A percentile compares a stretch with the other conserved stretches of the same genome.
phyloP scores from a whole-genome alignment of 2,888 invertebrate species.

The Hypomecis atomaria region DNA sequence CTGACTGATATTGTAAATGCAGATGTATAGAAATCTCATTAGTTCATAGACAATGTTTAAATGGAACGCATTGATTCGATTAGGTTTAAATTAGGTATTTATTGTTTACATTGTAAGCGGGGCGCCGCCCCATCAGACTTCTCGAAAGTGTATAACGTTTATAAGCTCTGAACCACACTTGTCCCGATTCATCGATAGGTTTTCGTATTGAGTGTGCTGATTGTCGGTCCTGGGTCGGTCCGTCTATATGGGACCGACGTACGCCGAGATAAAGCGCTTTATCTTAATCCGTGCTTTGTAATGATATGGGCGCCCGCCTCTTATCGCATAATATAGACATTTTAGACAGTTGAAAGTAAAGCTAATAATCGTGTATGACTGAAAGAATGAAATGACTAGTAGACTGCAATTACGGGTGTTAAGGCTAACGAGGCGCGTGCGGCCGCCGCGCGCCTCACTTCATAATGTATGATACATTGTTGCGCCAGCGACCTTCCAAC shows the following conservation, averaged over 20 bases:
- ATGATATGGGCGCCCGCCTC: constrained; percentile 26
- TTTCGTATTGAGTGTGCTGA: constrained; percentile 44
- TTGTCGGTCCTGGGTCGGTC: constrained; percentile 39
- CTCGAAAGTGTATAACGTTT: constrained; percentile 47
- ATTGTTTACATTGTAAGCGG: constrained; percentile 67
- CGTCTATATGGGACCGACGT: constrained; percentile 34
- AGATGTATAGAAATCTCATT: constrained; percentile 76
- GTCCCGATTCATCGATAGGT: constrained; percentile 45
- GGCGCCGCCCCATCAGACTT: constrained; percentile 34
- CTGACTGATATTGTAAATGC: constrained; percentile 71
- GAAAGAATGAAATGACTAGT: constrained; percentile 39
- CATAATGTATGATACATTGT: constrained; percentile 28
- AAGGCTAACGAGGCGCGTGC: constrained; percentile 42
- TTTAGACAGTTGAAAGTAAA: constrained; percentile 38
- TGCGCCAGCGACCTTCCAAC: constrained; percentile 34
- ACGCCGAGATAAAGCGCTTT: constrained; percentile 42
- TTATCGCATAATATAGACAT: constrained; percentile 30
- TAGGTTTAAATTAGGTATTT: constrained; percentile 77
- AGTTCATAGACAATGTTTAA: constrained; percentile 70
- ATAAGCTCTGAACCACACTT: constrained; percentile 49
- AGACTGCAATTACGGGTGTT: constrained; percentile 59
- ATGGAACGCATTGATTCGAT: constrained; percentile 65
- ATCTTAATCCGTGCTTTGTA: constrained; percentile 38
- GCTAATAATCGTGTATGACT: constrained; percentile 41
- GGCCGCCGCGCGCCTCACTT: constrained; percentile 17